Evolutionary conservation across 2,888 invertebrate species (phyloP).

Genomic region (Junonia oenone): DNA sequence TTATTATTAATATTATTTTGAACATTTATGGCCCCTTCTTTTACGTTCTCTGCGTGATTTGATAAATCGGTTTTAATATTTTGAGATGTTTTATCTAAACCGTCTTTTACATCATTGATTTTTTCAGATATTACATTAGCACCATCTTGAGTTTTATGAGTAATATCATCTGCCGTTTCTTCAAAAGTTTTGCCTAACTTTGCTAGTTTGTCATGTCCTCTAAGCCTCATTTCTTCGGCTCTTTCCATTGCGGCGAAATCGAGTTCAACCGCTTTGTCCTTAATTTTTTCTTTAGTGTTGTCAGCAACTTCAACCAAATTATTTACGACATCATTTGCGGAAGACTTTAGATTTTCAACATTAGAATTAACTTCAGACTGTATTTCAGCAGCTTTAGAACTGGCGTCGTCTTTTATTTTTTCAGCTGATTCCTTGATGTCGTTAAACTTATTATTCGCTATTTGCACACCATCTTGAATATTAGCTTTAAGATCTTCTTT

Average conservation of each 20-base stretch:
- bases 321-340: constrained; percentile 49
- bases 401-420: constrained; percentile 42
- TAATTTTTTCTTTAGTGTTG: constrained; percentile 50
- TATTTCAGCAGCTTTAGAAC: constrained; percentile 40
- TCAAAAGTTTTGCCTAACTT: constrained; percentile 51
- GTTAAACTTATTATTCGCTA: constrained; percentile 43
- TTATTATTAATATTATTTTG: constrained; percentile 48
- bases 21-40: constrained; percentile 45
- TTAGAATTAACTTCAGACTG: constrained; percentile 42
- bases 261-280: constrained; percentile 59
- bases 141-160: neutral
- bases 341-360: constrained; percentile 44
- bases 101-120: constrained; percentile 40
- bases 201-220: constrained; percentile 43
- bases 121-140: neutral
- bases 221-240: constrained; percentile 52
- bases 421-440: constrained; percentile 44
- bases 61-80: constrained; percentile 36
- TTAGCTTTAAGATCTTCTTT: constrained; percentile 43
- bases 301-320: constrained; percentile 52
- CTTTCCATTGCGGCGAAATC: constrained; percentile 61
- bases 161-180: constrained; percentile 42
- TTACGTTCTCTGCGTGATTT: constrained; percentile 43
- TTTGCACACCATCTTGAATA: constrained; percentile 42
- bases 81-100: constrained; percentile 49